Evolutionary conservation across 2,797 vertebrate species (phyloP).

Genomic region (Lagodon rhomboides): DNA sequence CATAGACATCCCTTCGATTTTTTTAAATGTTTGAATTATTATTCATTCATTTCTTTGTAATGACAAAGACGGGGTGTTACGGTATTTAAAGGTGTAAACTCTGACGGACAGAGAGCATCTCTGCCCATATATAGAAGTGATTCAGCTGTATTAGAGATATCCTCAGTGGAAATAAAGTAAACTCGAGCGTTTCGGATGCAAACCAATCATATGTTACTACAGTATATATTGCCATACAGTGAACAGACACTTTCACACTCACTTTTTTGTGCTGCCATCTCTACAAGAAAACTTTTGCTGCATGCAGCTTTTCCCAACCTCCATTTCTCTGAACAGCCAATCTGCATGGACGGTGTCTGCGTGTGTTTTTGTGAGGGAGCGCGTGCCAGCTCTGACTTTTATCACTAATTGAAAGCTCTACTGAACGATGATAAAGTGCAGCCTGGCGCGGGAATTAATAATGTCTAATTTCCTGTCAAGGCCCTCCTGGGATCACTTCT

Average conservation of each 20-base stretch:
- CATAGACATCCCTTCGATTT: too few relatives aligned
- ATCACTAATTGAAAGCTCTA: constrained; percentile 40
- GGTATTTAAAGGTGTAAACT: too few relatives aligned
- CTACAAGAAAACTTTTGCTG: constrained; percentile 11
- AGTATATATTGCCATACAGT: too few relatives aligned
- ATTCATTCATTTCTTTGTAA: too few relatives aligned
- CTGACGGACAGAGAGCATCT: too few relatives aligned
- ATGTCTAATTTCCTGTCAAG: constrained; percentile 69
- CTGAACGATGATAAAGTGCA: constrained; percentile 45
- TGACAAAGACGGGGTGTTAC: too few relatives aligned
- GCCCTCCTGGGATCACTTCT: constrained; percentile 82
- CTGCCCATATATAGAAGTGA: too few relatives aligned
- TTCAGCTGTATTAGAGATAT: too few relatives aligned
- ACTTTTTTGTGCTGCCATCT: neutral
- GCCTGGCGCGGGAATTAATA: constrained; percentile 38
- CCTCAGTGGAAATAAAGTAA: too few relatives aligned
- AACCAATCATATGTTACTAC: too few relatives aligned
- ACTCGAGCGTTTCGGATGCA: too few relatives aligned
- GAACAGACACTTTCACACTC: neutral
- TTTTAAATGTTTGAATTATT: too few relatives aligned
- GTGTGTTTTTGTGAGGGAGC: constrained; percentile 24
- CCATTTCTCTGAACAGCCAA: constrained; percentile 11
- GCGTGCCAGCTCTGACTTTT: constrained; percentile 20
- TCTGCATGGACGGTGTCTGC: constrained; percentile 3
- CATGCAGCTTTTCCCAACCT: constrained; percentile 6